Evolutionary conservation across 1,140 invertebrate genomes (phyloP), one percentile per base, ranked within the genome.

Genomic region (Drosophila varians): DNA sequence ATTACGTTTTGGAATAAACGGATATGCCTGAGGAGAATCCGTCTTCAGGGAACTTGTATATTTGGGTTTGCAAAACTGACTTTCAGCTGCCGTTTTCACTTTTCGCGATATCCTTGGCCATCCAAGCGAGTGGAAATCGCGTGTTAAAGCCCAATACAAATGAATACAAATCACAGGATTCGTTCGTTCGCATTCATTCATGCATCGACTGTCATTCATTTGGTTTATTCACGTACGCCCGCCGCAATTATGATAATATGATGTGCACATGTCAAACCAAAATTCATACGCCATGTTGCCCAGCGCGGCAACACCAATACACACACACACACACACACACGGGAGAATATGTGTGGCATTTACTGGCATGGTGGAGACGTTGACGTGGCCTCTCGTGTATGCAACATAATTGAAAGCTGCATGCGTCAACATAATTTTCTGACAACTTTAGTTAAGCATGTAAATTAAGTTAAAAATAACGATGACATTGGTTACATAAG

Each of bases 391-490:
- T 61, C 62, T 73, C 62, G 77, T 74, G 82, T 76, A 73, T 80
- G 82, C 76, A 69, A 80, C 82, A 86, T 86, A 86, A 87, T 86
- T 86, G 80, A 86, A 86, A 87, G 82, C 80, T 86, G 82, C 82
- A 86, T 82, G 82, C 77, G 82, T 82, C 82, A 86, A 86, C 83
- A 88, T 86, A 87, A 86, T 87, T 86, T 87, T 77, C 83, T 87
- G 83, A 82, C 82, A 86, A 86, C 82, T 86, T 86, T 86, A 86
- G 82, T 86, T 86, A 86, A 87, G 82, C 82, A 86, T 86, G 82
- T 87, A 86, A 86, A 86, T 86, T 86, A 82, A 80, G 78, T 86
- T 78, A 86, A 89, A 86, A 89, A 89, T 87, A 86, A 86, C 83
- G 77, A 88, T 88, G 82, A 88, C 82, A 86, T 87, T 88, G 82